Base-by-base conservation (phyloP, 2,113 vertebrate genomes). In the Peromyscus californicus region DNA sequence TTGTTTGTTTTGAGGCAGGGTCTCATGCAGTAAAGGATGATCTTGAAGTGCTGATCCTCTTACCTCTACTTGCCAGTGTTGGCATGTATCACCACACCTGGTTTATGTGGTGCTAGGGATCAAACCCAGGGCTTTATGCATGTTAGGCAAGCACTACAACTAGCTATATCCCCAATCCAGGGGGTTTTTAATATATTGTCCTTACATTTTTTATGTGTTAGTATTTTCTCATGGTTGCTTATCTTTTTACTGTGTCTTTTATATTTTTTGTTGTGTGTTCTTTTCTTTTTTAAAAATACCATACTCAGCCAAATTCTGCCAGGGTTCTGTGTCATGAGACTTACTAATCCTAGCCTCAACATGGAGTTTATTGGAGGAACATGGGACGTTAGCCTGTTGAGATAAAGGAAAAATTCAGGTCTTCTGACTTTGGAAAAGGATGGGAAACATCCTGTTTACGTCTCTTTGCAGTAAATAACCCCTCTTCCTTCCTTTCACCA, bases 221-320 rank as follows among this genome's bases (percentile, higher is more conserved):
- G 48, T 95, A 61, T 87, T 96, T 94, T 91, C 69, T 97, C 17
- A 91, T 48, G 24, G 22, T 65, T 96, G 85, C 65, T 91, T 90
- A 57, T 79, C 75, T 90, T 93, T 96, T 93, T 48, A 69, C 70
- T 42, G 92, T n/a, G 54, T 78, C 51, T 70, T 21, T 76, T 91
- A 10, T 54, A 48, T 61, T 89, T 96, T 63, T 93, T 91, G 75
- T 54, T 51, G 3, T 79, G 42, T 76, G 17, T 80, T n/a, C n/a
- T 54, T 75, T n/a, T 59, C 22, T n/a, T 61, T 94, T 61, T 65
- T 17, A 80, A 83, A 79, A 85, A 5, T 54, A 84, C 29, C 33
- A 89, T 63, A 12, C 39, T 61, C 16, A n/a, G 54, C 16, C 26
- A 87, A 75, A 45, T 89, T 97, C 75, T 96, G 87, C 29, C 39